These are phyloP conservation scores for Crotalus viridis DNA, from an alignment of 2,113 vertebrate species.

Conservation along the genomic window DNA sequence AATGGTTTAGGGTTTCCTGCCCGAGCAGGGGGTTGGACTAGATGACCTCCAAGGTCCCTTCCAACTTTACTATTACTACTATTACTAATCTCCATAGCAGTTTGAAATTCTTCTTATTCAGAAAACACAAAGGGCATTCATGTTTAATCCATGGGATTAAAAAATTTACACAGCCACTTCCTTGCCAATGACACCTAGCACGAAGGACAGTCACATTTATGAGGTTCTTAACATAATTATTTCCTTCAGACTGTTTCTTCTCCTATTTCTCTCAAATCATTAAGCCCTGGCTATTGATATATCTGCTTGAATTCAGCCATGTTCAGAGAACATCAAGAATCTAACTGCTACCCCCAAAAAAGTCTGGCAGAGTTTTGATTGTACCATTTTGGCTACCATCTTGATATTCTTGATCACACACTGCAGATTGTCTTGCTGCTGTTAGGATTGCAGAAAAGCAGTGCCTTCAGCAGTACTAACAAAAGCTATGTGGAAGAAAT, in stretches of 20 bases:
- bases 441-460: background rate
- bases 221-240: background rate
- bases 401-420: background rate
- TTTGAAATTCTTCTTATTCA: background rate
- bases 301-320: background rate
- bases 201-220: background rate
- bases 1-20: no score
- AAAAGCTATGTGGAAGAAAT: background rate
- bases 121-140: background rate
- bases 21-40: no score
- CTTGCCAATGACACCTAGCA: background rate
- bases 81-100: background rate
- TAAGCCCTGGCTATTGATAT: background rate
- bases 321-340: background rate
- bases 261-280: background rate
- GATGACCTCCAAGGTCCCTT: no score
- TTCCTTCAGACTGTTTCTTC: background rate
- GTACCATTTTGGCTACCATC: background rate
- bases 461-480: background rate
- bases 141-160: background rate
- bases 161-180: background rate
- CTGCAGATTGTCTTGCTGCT: background rate
- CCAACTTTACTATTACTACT: no score
- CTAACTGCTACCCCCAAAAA: background rate
- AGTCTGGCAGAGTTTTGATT: background rate